These are phyloP conservation scores for Strongylocentrotus purpuratus DNA, from an alignment of 35 echinoderm and acorn worm genomes.

Conservation along the genomic window DNA sequence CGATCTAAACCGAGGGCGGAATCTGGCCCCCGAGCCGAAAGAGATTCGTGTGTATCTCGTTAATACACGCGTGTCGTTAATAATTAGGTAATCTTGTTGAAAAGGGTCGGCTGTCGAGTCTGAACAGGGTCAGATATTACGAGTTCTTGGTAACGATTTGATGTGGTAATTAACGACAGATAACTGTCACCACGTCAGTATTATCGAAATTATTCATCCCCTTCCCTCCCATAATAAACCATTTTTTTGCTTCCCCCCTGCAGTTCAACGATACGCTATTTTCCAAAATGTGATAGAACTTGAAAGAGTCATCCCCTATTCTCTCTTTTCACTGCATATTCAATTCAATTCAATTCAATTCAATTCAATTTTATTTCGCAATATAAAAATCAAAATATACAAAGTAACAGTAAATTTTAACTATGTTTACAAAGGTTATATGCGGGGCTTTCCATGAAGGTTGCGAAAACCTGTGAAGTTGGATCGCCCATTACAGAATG, in stretches of 20 bases:
- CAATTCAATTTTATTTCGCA: too few species aligned
- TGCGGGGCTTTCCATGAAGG: too few species aligned
- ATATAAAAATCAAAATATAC: too few species aligned
- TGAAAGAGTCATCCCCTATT: too few species aligned
- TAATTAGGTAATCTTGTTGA: neutral
- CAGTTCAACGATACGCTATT: neutral
- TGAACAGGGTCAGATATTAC: neutral
- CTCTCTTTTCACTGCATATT: too few species aligned
- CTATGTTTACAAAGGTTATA: too few species aligned
- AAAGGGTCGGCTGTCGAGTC: neutral
- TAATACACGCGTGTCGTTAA: neutral
- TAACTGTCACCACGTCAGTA: neutral
- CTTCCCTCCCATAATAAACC: neutral
- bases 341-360: too few species aligned
- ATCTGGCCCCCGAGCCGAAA: neutral
- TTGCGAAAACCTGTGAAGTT: too few species aligned
- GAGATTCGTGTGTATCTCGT: neutral
- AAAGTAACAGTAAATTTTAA: too few species aligned
- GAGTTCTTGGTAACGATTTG: neutral
- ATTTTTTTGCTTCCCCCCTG: neutral
- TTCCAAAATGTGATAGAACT: neutral
- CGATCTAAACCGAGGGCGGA: neutral
- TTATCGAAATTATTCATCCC: constrained; percentile 4
- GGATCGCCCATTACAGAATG: too few species aligned
- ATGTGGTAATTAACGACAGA: constrained; percentile 2